These are phyloP conservation scores for Ophiodon elongatus DNA, from an alignment of 2,113 vertebrate genomes.

Conservation along the genomic window DNA sequence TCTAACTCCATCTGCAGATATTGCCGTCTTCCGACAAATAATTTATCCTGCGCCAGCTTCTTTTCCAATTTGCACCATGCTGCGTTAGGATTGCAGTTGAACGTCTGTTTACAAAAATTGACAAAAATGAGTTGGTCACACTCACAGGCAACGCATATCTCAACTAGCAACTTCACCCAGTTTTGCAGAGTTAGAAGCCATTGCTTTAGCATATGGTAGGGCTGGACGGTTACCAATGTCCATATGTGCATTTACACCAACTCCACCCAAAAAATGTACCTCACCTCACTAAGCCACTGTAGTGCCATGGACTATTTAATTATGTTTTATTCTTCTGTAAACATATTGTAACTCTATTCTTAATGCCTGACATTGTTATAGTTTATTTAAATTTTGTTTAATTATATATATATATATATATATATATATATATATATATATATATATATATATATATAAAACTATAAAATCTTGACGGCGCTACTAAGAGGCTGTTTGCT, in stretches of 20 bases:
- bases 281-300: background rate
- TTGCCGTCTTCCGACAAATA: background rate
- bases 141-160: background rate
- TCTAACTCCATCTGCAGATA: background rate
- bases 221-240: background rate
- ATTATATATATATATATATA: background rate
- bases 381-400: background rate
- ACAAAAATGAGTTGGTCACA: background rate
- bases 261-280: background rate
- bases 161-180: background rate
- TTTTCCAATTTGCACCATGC: background rate
- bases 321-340: background rate
- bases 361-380: background rate
- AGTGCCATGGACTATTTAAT: background rate
- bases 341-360: background rate
- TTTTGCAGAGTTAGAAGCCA: background rate
- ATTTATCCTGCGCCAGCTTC: background rate
- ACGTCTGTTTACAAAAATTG: background rate
- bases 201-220: background rate
- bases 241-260: background rate
- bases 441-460: too few species aligned
- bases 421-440: too few species aligned
- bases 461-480: constrained; percentile 7
- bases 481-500: background rate
- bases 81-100: background rate